Evolutionary conservation across 2,113 vertebrate genomes (phyloP).

Genomic region (Clarias gariepinus): DNA sequence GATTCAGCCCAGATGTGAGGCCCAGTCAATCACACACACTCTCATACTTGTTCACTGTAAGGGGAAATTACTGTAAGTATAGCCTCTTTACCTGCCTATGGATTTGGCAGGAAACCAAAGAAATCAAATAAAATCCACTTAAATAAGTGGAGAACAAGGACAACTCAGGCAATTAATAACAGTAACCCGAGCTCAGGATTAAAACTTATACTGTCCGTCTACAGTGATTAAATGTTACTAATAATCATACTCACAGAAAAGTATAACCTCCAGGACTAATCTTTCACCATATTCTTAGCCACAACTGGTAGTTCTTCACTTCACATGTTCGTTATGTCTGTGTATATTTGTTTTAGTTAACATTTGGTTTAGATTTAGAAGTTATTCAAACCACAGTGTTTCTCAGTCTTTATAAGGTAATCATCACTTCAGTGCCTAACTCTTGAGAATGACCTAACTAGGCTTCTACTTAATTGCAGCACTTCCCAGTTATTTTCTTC

Average conservation of each 20-base stretch:
- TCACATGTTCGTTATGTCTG: neutral
- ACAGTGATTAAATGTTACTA: neutral
- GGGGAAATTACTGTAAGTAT: neutral
- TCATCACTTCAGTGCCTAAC: conserved; percentile 12
- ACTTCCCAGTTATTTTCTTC: conserved; percentile 13
- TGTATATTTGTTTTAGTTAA: neutral
- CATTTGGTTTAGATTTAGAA: conserved; percentile 21
- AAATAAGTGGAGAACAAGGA: neutral
- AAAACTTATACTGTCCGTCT: neutral
- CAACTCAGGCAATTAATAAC: neutral
- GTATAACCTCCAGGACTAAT: neutral
- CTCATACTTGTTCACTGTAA: neutral
- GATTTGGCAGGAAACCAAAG: neutral
- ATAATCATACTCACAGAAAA: neutral
- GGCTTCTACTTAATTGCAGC: conserved; percentile 18
- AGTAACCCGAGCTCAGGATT: neutral
- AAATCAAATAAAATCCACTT: neutral
- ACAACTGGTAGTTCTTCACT: neutral
- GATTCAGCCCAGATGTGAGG: neutral
- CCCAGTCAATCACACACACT: neutral
- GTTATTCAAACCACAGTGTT: conserved; percentile 9
- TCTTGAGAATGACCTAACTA: conserved; percentile 4
- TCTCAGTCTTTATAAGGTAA: conserved; percentile 23
- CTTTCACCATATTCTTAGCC: neutral
- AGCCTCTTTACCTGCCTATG: neutral